Conservation (phyloP, 1,140 invertebrate genomes). For the Heliconius congener region DNA sequence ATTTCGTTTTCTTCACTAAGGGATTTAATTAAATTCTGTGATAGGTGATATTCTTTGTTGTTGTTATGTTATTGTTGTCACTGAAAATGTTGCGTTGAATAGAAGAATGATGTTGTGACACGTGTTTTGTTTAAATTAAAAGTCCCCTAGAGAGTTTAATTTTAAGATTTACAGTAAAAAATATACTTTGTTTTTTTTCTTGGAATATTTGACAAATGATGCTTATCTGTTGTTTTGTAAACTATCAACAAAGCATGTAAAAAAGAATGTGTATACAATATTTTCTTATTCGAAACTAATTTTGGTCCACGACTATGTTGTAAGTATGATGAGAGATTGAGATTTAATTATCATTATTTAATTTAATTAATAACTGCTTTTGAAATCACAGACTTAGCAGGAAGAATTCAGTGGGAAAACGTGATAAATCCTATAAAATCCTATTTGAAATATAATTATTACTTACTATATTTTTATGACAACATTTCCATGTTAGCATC, state of each 20-base stretch:
- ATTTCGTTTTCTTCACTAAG: slow-evolving; percentile 9
- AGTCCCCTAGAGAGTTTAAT: background rate
- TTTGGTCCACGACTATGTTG: too few relatives aligned
- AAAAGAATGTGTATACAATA: background rate
- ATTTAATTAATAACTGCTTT: too few relatives aligned
- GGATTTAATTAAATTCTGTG: slow-evolving; percentile 28
- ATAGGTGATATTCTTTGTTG: background rate
- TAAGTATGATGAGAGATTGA: too few relatives aligned
- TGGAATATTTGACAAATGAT: background rate
- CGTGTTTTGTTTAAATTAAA: background rate
- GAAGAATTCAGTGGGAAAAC: too few relatives aligned
- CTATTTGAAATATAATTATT: too few relatives aligned
- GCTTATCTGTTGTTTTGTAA: background rate
- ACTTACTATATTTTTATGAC: background rate
- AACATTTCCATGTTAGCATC: background rate
- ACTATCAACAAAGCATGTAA: background rate
- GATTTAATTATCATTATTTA: too few relatives aligned
- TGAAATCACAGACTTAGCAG: too few relatives aligned
- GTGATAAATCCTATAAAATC: too few relatives aligned
- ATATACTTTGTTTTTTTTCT: background rate
- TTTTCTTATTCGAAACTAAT: background rate
- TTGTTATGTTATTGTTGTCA: slow-evolving; percentile 1
- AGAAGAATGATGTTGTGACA: slow-evolving; percentile 7
- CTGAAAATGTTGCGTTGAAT: background rate
- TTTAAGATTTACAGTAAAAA: background rate